Evolutionary conservation across 1,140 invertebrate species (phyloP).

Genomic region (Argopecten irradians): DNA sequence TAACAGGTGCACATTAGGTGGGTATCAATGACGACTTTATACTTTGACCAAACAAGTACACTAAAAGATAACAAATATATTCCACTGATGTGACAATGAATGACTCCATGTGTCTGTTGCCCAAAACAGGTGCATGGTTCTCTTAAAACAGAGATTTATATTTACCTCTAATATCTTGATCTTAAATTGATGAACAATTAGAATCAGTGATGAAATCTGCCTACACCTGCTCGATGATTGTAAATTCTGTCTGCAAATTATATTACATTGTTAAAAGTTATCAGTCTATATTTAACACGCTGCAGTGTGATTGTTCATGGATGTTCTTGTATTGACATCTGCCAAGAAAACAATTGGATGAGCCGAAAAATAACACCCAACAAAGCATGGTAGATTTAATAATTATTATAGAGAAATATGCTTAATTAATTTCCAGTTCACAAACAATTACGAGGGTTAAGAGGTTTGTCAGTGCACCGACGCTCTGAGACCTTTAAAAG

Average conservation of each 20-base stretch:
- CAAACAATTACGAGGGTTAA: background rate
- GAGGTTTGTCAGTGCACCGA: background rate
- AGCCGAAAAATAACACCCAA: background rate
- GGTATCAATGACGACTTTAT: background rate
- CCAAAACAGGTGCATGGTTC: background rate
- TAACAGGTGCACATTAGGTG: background rate
- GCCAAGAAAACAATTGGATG: background rate
- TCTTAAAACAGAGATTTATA: background rate
- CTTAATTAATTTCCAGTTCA: background rate
- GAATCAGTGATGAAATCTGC: background rate
- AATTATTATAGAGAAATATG: background rate
- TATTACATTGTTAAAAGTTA: background rate
- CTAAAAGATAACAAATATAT: too few species aligned
- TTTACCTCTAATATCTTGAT: background rate
- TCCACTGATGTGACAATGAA: background rate
- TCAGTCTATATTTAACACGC: background rate
- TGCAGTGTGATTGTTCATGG: background rate
- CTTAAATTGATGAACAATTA: background rate
- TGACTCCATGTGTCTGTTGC: background rate
- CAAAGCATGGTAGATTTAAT: background rate
- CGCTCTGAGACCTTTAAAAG: background rate
- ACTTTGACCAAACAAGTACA: background rate
- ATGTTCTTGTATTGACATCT: background rate
- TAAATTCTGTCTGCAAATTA: slow-evolving; percentile 1
- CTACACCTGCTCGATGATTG: background rate